Conservation (phyloP, 1,140 invertebrate species). For the Temnothorax nylanderi region DNA sequence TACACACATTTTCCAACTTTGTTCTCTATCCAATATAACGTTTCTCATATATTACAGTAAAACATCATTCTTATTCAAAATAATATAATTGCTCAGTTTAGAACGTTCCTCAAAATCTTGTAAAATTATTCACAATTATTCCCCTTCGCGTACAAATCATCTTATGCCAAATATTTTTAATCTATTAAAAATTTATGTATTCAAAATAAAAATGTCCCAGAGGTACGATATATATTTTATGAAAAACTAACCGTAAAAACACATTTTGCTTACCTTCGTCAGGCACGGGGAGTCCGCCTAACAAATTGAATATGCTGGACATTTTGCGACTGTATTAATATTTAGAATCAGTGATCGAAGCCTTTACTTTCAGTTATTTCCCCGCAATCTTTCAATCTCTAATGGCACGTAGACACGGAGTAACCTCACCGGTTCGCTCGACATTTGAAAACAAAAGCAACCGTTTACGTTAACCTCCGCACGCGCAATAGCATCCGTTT, state of each 20-base stretch:
- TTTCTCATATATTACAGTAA: not conserved
- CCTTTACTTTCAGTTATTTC: not conserved
- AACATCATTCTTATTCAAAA: not conserved
- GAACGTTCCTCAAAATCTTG: not conserved
- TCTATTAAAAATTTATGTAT: not conserved
- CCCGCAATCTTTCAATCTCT: not conserved
- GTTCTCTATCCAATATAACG: not conserved
- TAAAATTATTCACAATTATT: not conserved
- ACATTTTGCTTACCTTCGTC: constrained; percentile 48
- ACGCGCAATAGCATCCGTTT: not conserved
- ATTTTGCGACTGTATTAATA: constrained; percentile 64
- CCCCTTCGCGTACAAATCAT: not conserved
- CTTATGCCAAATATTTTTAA: not conserved
- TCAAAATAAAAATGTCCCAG: not conserved
- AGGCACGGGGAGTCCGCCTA: constrained; percentile 33
- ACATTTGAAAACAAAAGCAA: constrained; percentile 19
- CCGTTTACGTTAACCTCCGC: not conserved
- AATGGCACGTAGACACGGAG: not conserved
- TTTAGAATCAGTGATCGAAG: not conserved
- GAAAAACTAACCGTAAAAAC: not conserved
- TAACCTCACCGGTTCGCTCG: not conserved
- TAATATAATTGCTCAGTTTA: not conserved
- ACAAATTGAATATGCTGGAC: constrained; percentile 76
- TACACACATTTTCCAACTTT: not conserved
- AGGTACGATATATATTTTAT: not conserved